Evolutionary conservation across 1,140 invertebrate species (phyloP), one percentile per base, ranked within the genome.

Genomic region (Triops cancriformis): DNA sequence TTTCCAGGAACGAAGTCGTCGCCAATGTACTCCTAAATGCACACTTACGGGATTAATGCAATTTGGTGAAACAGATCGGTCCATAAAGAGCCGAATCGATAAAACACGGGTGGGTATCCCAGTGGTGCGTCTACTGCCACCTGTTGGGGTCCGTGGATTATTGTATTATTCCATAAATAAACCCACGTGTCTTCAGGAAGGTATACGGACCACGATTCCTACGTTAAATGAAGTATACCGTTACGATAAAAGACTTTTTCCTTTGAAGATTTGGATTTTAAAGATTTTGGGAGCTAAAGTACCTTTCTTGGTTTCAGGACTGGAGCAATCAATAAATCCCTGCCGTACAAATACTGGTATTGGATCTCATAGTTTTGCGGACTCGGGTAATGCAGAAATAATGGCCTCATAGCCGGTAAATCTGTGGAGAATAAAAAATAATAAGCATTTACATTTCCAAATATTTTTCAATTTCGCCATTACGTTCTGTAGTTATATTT

Each of bases 341-440:
- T 26, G 1, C 85, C 85, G 74, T 82, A 85, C 83, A 86, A 80
- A 76, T 85, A 85, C 79, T 85, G 82, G 76, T 84, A 84, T 26
- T 81, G 79, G 11, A 82, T 74, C 9, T 78, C 79, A 51, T 79
- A 82, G 10, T 82, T 78, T 10, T 77, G 76, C 6, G 77, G 18
- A 78, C 79, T 64, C 14, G 81, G 79, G 76, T 83, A 85, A 51
- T 82, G 78, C 51, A 85, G 80, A 76, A 85, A 85, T 31, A 85
- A 74, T 1, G 85, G 84, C 12, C 83, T 80, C 81, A 84, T 83
- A 9, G 82, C 82, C 11, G 85, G 84, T 7, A 64, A 64, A 64
- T 1, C 51, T 64, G 51, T 3, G n/a, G n/a, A n/a, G n/a, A n/a
- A n/a, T n/a, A n/a, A n/a, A n/a, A n/a, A n/a, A n/a, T n/a, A n/a